Base-by-base conservation (phyloP, 2,888 invertebrate species). In the Elysia crispata region DNA sequence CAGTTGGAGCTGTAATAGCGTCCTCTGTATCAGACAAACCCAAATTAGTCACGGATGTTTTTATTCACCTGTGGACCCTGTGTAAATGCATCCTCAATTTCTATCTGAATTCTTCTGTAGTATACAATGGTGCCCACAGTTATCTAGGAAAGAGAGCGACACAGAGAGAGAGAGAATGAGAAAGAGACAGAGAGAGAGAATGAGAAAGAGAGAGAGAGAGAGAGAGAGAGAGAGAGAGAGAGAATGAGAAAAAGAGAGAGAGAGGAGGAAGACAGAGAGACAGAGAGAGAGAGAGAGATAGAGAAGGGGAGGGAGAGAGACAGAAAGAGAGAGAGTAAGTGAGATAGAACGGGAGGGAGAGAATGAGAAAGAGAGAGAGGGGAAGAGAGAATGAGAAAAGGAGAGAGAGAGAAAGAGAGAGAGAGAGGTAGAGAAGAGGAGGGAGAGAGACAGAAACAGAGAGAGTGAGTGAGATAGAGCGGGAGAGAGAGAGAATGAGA, bases 141-240 rank as follows among this genome's bases (percentile, higher is more conserved):
- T n/a, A n/a, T n/a, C n/a, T n/a, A n/a, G n/a, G n/a, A n/a, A n/a
- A n/a, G n/a, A n/a, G n/a, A n/a, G n/a, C n/a, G n/a, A n/a, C n/a
- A n/a, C n/a, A n/a, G 72, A 72, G 72, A 72, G 41, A 72, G 72
- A 33, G 41, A 72, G 72, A 72, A 23, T 41, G 41, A 72, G 41
- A 72, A 6, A 33, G 31, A 33, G 8, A 15, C n/a, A 18, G 23
- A 50, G 1, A 1, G 23, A 13, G 25, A n/a, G 23, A 50, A 25
- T n/a, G 25, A 73, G 73, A 73, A 6, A 49, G 73, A 73, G 23
- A 49, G 73, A 25, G 50, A 50, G 49, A 73, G 50, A 50, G 73
- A 50, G 50, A 50, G 49, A 50, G 25, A 73, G 54, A 49, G 50
- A 73, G n/a, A 73, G 50, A 50, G 54, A 73, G 50, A 50, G 73